Evolutionary conservation across 2,113 vertebrate species (phyloP).

Genomic region (Cyanoliseus patagonus): DNA sequence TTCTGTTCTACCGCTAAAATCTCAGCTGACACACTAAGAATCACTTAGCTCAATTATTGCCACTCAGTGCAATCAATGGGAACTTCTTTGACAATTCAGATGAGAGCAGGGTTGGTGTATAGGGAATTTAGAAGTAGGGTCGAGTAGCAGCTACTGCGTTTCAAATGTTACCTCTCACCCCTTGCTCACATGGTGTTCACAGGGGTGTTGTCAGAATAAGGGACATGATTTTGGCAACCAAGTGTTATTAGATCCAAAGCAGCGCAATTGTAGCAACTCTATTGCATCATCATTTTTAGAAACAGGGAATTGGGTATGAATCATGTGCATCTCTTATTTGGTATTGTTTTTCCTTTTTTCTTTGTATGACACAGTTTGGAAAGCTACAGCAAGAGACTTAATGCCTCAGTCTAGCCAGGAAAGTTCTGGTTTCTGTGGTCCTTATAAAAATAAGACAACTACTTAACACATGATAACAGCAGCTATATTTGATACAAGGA

Average conservation of each 20-base stretch:
- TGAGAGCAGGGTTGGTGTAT: rapidly evolving
- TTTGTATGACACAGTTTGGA: background rate
- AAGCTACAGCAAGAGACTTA: background rate
- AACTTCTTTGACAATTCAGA: background rate
- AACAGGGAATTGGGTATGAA: background rate
- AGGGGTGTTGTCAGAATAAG: background rate
- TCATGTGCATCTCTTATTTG: background rate
- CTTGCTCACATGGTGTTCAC: background rate
- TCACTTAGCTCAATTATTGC: background rate
- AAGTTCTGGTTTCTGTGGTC: background rate
- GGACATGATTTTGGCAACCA: background rate
- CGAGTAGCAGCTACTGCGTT: background rate
- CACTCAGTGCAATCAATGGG: background rate
- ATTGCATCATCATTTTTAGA: background rate
- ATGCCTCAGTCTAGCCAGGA: background rate
- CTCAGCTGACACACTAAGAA: background rate
- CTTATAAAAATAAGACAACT: background rate
- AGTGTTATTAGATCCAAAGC: background rate
- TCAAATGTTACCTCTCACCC: background rate
- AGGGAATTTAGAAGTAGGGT: background rate
- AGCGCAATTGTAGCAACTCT: background rate
- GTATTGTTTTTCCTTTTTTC: background rate
- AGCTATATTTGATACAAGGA: background rate
- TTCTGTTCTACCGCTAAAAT: background rate
- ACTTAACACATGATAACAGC: background rate